phyloP scores from a whole-genome alignment of 30 jellyfish, hydroid and myxozoan species.

The Turritopsis rubra region DNA sequence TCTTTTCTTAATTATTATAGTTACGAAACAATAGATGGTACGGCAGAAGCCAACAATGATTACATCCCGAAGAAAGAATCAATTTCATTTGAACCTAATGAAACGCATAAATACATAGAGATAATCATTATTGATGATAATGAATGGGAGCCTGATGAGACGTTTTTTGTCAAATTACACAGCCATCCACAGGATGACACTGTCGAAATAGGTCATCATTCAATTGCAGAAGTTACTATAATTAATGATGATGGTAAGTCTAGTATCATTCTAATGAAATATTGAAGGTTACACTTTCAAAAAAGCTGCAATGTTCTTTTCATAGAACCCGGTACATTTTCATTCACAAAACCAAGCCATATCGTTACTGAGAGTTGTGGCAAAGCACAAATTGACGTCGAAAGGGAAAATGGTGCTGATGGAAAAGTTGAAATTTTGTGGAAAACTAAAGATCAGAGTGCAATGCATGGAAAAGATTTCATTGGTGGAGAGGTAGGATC shows the following conservation, averaged over 20 bases:
- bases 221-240: conserved; percentile 87
- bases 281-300: not conserved
- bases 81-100: conserved; percentile 57
- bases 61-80: conserved; percentile 84
- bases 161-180: conserved; percentile 79
- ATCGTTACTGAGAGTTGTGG: conserved; percentile 92
- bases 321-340: conserved; percentile 83
- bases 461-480: conserved; percentile 87
- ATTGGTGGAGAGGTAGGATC: conserved; percentile 68
- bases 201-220: conserved; percentile 80
- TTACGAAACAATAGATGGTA: conserved; percentile 93
- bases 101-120: conserved; percentile 73
- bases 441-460: conserved; percentile 94
- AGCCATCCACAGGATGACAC: conserved; percentile 51
- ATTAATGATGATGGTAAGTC: conserved; percentile 90
- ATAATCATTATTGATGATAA: conserved; percentile 79
- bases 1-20: conserved; percentile 38
- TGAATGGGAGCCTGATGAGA: conserved; percentile 98
- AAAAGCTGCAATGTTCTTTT: not conserved
- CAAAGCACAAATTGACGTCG: conserved; percentile 60
- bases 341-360: conserved; percentile 76
- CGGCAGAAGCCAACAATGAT: conserved; percentile 94
- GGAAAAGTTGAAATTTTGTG: conserved; percentile 81
- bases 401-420: conserved; percentile 90
- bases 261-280: not conserved